phyloP scores from a whole-genome alignment of 1,140 invertebrate species.

The Schlechtendalia chinensis region DNA sequence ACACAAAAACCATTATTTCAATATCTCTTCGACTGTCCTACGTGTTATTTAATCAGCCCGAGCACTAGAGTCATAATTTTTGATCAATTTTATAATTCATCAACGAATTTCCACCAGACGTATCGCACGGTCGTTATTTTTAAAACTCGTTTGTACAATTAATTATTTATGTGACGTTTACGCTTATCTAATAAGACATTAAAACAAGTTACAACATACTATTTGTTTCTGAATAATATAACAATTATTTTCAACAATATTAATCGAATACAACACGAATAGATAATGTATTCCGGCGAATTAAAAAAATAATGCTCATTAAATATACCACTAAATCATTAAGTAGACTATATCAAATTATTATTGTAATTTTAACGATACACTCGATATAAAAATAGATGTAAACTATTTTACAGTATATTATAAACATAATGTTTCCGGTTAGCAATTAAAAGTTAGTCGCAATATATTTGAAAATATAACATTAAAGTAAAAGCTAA shows the following conservation, averaged over 20 bases:
- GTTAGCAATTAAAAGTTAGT: background rate
- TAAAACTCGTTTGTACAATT: background rate
- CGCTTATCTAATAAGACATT: slow-evolving; percentile 19
- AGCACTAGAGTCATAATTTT: slow-evolving; percentile 8
- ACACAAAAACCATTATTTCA: slow-evolving; percentile 21
- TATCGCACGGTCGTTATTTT: background rate
- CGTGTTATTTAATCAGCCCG: background rate
- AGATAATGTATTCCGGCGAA: slow-evolving; percentile 12
- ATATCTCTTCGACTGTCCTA: background rate
- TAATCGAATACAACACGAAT: background rate
- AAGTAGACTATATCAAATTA: background rate
- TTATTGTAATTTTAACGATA: background rate
- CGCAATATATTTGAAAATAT: background rate
- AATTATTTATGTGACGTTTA: slow-evolving; percentile 32
- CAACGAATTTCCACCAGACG: background rate
- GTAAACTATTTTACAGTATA: background rate
- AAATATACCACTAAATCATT: background rate
- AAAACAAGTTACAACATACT: background rate
- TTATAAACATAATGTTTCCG: background rate
- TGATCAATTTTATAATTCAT: slow-evolving; percentile 19
- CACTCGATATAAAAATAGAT: background rate
- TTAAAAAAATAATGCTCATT: background rate
- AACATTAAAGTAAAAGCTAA: background rate
- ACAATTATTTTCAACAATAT: slow-evolving; percentile 25
- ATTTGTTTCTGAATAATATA: slow-evolving; percentile 18